A percentile compares a stretch with the other conserved stretches of the same genome.
Conservation (phyloP, 2,113 vertebrate species). For the Orycteropus afer region DNA sequence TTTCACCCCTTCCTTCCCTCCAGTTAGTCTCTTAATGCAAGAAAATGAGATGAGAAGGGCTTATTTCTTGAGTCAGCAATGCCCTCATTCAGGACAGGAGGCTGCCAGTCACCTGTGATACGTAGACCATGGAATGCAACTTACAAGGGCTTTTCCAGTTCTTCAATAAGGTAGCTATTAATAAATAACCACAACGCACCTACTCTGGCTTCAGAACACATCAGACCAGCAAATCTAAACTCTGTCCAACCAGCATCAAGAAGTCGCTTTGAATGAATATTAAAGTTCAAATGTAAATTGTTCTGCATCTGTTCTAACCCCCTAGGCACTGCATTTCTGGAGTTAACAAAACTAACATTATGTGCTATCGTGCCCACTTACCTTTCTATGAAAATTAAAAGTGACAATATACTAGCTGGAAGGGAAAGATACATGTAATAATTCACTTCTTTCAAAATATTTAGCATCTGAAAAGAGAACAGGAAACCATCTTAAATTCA, state of each 20-base stretch:
- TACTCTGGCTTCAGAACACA: conserved; percentile 24
- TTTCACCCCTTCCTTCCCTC: background rate
- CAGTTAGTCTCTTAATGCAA: background rate
- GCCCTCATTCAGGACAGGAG: background rate
- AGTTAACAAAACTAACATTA: background rate
- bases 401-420: background rate
- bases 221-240: conserved; percentile 12
- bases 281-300: background rate
- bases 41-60: background rate
- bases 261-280: conserved; percentile 19
- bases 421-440: background rate
- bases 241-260: background rate
- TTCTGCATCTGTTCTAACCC: background rate
- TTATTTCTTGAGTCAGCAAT: background rate
- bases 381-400: conserved; percentile 33
- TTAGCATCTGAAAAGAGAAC: background rate
- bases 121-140: background rate
- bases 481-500: conserved; percentile 47
- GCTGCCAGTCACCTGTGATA: background rate
- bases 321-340: background rate
- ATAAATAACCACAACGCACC: background rate
- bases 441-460: conserved; percentile 25
- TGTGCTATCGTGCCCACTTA: background rate
- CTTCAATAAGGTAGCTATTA: conserved; percentile 29
- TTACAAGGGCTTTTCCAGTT: background rate